Evolutionary conservation across 2,797 vertebrate species (phyloP).

Genomic region (Neomorphus geoffroyi): DNA sequence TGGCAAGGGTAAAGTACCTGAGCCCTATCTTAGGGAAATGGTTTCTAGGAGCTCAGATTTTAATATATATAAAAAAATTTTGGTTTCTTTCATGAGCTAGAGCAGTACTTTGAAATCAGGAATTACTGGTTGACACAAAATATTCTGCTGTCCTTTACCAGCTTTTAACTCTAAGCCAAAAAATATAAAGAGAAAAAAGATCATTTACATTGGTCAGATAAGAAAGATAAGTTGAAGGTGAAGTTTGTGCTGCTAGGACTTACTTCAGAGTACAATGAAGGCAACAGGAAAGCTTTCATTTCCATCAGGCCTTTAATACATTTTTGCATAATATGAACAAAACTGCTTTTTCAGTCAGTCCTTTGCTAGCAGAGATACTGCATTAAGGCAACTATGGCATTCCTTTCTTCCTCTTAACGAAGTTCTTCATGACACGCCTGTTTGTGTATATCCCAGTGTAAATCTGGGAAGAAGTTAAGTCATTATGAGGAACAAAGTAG

Average conservation of each 20-base stretch:
- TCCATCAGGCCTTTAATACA: background rate
- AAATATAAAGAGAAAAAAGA: background rate
- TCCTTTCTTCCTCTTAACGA: background rate
- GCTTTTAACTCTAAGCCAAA: constrained; percentile 6
- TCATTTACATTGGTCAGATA: background rate
- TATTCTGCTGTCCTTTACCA: background rate
- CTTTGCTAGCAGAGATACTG: background rate
- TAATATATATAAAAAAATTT: background rate
- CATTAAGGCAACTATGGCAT: background rate
- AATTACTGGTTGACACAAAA: background rate
- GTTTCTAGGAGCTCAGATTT: background rate
- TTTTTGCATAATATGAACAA: background rate
- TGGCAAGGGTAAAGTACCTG: background rate
- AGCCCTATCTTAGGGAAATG: background rate
- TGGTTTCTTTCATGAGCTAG: background rate
- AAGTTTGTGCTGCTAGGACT: background rate
- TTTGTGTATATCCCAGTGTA: background rate
- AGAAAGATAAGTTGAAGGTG: background rate
- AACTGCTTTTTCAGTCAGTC: background rate
- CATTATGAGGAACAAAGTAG: background rate
- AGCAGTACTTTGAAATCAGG: background rate
- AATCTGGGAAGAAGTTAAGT: background rate
- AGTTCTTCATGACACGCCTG: background rate
- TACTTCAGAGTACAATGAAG: background rate
- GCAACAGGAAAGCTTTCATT: background rate